Conservation (phyloP, 2,113 vertebrate species). For the Burhinus bistriatus region DNA sequence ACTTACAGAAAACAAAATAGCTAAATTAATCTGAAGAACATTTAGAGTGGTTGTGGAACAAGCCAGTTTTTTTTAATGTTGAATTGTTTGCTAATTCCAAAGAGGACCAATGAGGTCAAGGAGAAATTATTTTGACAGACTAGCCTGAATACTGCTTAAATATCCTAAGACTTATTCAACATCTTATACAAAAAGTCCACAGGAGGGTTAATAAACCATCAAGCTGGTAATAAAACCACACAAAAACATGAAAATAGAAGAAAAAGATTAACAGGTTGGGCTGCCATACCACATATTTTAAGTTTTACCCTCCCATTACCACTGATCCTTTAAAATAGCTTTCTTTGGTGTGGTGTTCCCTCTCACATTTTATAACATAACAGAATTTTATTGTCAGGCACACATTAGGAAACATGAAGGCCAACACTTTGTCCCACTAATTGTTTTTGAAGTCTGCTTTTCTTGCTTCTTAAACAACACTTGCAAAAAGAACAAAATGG, state of each 20-base stretch:
- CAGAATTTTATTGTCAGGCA: background rate
- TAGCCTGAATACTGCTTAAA: background rate
- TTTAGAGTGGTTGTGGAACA: background rate
- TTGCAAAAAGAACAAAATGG: accelerated
- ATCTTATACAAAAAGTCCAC: background rate
- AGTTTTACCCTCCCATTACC: background rate
- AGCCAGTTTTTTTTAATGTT: background rate
- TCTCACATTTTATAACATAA: background rate
- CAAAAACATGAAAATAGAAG: background rate
- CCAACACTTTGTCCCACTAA: background rate
- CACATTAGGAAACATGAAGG: background rate
- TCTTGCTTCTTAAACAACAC: background rate
- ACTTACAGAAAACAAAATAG: background rate
- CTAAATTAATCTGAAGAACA: background rate
- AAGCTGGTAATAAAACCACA: background rate
- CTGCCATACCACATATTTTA: background rate
- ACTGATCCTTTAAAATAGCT: background rate
- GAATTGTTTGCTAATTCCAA: background rate
- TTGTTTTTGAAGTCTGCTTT: background rate
- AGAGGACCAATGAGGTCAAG: background rate
- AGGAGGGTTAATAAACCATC: background rate
- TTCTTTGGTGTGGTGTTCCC: background rate
- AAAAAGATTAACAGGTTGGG: background rate
- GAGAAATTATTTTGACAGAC: background rate
- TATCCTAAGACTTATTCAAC: background rate